Evolutionary conservation across 2,113 vertebrate species (phyloP).

Genomic region (Tachuris rubrigastra): DNA sequence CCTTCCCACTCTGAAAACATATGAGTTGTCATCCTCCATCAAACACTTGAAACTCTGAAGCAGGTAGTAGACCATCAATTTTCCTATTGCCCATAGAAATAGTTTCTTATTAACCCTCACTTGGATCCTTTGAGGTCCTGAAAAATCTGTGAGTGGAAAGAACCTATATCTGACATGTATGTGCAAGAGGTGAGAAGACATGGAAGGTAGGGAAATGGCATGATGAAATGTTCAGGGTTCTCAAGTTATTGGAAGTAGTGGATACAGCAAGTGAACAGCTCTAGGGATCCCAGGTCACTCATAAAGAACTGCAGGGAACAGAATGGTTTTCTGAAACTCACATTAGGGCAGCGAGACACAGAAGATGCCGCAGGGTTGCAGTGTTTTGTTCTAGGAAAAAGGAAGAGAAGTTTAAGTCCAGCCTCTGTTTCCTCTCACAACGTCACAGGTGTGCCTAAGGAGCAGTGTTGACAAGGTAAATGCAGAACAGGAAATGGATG

Average conservation of each 20-base stretch:
- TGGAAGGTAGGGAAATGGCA: background rate
- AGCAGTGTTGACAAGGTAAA: background rate
- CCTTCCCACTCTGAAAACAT: constrained; percentile 52
- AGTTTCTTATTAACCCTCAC: background rate
- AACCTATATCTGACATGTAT: background rate
- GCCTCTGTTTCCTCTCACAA: background rate
- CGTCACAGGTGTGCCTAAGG: background rate
- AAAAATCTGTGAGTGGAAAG: background rate
- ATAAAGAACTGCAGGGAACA: background rate
- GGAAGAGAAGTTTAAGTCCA: background rate
- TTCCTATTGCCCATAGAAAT: background rate
- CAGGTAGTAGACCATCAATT: background rate
- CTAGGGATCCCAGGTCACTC: background rate
- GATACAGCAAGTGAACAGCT: background rate
- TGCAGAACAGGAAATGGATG: background rate
- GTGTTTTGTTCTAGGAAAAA: background rate
- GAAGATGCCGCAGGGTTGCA: background rate
- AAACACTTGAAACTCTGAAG: background rate
- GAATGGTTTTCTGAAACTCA: background rate
- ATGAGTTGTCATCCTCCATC: background rate
- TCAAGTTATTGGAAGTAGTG: background rate
- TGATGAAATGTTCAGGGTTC: background rate
- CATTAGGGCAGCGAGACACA: background rate
- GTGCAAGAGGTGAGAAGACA: background rate
- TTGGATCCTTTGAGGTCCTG: background rate